These are phyloP conservation scores for Bellardia pandia DNA, from an alignment of 2,888 invertebrate genomes.

Conservation along the genomic window DNA sequence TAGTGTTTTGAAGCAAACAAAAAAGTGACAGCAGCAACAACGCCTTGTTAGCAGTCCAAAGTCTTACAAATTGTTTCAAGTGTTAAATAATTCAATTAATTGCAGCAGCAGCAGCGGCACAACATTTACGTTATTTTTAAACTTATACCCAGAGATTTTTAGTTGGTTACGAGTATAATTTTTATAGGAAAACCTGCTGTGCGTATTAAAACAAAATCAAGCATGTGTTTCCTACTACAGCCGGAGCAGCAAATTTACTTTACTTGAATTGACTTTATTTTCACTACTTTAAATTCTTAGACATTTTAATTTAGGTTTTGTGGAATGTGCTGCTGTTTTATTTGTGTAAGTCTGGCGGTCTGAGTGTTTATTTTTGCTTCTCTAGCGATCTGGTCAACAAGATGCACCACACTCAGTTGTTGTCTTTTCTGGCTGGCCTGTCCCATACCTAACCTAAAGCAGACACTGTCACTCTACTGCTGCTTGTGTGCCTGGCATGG, in stretches of 20 bases:
- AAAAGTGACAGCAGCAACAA: neutral
- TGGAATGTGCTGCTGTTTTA: conserved; percentile 8
- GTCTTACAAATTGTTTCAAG: conserved; percentile 18
- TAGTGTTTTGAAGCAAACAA: too few relatives aligned
- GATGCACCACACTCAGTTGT: neutral
- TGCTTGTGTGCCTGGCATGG: neutral
- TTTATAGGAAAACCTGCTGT: conserved; percentile 42
- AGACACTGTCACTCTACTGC: conserved; percentile 6
- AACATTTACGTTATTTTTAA: neutral
- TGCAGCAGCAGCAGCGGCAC: neutral
- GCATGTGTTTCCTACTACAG: conserved; percentile 55
- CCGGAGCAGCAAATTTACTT: neutral
- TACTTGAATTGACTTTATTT: conserved; percentile 48
- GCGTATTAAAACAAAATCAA: conserved; percentile 50
- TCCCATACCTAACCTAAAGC: neutral
- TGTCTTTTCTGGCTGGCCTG: conserved; percentile 30
- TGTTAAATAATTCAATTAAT: conserved; percentile 53
- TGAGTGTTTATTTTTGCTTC: conserved; percentile 32
- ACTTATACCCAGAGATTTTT: neutral
- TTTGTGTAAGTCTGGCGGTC: conserved; percentile 16
- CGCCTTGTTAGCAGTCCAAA: conserved; percentile 10
- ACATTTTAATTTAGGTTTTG: conserved; percentile 47
- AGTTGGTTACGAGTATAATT: neutral
- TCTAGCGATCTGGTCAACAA: conserved; percentile 41
- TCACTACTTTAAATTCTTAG: conserved; percentile 53